Evolutionary conservation across 1,140 invertebrate genomes (phyloP).

Genomic region (Geopemphigus sp.): DNA sequence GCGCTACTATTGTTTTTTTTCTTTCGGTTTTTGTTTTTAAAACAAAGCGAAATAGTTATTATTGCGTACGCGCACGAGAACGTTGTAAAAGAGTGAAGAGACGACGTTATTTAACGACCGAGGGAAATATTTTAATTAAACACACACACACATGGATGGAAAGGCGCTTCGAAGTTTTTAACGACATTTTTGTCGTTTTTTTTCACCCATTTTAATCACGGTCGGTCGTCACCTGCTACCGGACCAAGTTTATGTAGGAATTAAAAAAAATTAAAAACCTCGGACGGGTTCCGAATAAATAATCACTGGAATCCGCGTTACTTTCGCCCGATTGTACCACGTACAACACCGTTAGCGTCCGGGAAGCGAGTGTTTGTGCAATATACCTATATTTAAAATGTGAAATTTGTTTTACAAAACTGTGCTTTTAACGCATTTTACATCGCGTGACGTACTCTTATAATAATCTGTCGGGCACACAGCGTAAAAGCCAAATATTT

Average conservation of each 20-base stretch:
- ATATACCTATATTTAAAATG: no score
- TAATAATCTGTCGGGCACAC: no score
- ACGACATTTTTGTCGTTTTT: constrained; percentile 5
- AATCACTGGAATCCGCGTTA: not conserved
- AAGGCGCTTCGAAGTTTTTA: not conserved
- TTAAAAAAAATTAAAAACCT: not conserved
- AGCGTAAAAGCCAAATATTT: no score
- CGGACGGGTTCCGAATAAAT: not conserved
- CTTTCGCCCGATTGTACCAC: no score
- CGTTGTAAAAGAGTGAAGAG: not conserved
- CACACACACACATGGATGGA: not conserved
- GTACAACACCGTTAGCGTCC: no score
- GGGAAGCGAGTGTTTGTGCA: no score
- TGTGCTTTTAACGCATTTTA: no score
- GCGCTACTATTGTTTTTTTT: no score
- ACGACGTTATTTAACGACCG: not conserved
- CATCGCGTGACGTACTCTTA: no score
- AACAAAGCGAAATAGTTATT: constrained; percentile 1
- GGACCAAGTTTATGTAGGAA: not conserved
- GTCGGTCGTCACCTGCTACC: constrained; percentile 10
- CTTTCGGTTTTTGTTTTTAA: not conserved
- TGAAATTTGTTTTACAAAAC: no score
- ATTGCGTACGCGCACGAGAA: not conserved
- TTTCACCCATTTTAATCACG: not conserved
- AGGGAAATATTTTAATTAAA: constrained; percentile 29